Percentiles rank a stretch among this genome's conserved stretches.
Evolutionary conservation across 2,888 invertebrate species (phyloP).

Genomic region (Sphecodes monilicornis): DNA sequence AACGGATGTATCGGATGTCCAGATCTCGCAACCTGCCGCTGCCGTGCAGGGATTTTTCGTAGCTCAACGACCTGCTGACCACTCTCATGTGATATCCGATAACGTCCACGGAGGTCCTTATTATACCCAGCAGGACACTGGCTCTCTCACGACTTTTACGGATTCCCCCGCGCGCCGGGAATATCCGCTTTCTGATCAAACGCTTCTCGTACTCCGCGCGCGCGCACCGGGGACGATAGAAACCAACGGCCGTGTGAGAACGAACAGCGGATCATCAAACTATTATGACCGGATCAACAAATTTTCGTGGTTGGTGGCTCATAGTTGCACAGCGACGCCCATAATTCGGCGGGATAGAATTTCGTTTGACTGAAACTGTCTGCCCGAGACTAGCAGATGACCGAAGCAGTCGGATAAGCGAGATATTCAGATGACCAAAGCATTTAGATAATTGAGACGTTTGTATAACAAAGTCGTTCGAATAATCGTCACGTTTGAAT

Average conservation of each 20-base stretch:
- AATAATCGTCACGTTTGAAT: too few species aligned
- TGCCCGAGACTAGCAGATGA: too few species aligned
- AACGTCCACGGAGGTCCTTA: conserved; percentile 78
- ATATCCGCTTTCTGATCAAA: conserved; percentile 60
- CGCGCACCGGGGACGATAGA: neutral
- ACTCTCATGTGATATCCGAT: conserved; percentile 75
- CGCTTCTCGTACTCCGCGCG: conserved; percentile 15
- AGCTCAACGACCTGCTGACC: conserved; percentile 65
- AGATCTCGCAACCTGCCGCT: conserved; percentile 70
- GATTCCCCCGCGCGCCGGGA: conserved; percentile 68
- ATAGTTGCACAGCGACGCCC: neutral
- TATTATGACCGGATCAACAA: neutral
- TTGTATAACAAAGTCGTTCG: too few species aligned
- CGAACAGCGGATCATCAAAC: conserved; percentile 25
- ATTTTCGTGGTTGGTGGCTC: neutral
- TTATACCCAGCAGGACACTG: conserved; percentile 71
- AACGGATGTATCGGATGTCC: conserved; percentile 75
- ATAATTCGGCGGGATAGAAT: too few species aligned
- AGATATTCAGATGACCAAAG: too few species aligned
- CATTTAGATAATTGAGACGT: too few species aligned
- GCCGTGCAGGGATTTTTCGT: conserved; percentile 70
- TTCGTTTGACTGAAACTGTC: too few species aligned
- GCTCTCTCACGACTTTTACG: conserved; percentile 74
- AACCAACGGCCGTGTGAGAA: conserved; percentile 45
- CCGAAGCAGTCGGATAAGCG: too few species aligned